Evolutionary conservation across 2,113 vertebrate genomes (phyloP), one percentile per base, ranked within the genome.

Genomic region (Aptenodytes patagonicus): DNA sequence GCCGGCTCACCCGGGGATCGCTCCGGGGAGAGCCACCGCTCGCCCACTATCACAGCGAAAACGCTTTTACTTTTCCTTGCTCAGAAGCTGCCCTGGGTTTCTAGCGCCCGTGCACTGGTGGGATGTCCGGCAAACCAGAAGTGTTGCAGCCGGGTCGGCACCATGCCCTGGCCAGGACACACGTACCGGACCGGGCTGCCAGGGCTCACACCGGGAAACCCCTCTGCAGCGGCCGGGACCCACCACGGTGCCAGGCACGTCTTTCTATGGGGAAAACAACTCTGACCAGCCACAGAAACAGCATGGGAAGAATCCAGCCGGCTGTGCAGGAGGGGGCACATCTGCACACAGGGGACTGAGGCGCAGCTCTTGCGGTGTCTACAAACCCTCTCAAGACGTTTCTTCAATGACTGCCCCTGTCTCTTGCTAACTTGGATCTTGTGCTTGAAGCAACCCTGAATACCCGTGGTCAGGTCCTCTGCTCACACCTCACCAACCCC

Each of bases 351-450:
- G 36, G 51, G 4, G 36, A 13, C 13, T 9, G 55, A 1, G 4
- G 42, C 6, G 1, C 62, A 13, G 83, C 55, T 72, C 22, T 19
- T 21, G 25, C 3, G 2, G 25, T 1, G 0, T 10, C 75, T 26
- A n/a, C 79, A 61, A 61, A 51, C 32, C 62, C 58, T 21, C 80
- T 14, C 34, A 1, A 17, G 54, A 13, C 5, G 14, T 11, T n/a
- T 46, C 58, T 14, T 28, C 34, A 9, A 0, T 2, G 38, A 5
- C 8, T 13, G 13, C 9, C 49, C 73, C 20, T 0, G 0, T 19
- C 18, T 65, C 22, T 34, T 12, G 24, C 51, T 40, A 10, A 22
- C 49, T 16, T 17, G 31, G 40, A 6, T 17, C 26, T 51, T 40
- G 69, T 18, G 42, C 78, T 79, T 18, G 52, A 42, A 85, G 52